Percentiles rank a stretch among this genome's conserved stretches.
phyloP scores from a whole-genome alignment of 2,113 vertebrate species.

The Protobothrops flavoviridis region DNA sequence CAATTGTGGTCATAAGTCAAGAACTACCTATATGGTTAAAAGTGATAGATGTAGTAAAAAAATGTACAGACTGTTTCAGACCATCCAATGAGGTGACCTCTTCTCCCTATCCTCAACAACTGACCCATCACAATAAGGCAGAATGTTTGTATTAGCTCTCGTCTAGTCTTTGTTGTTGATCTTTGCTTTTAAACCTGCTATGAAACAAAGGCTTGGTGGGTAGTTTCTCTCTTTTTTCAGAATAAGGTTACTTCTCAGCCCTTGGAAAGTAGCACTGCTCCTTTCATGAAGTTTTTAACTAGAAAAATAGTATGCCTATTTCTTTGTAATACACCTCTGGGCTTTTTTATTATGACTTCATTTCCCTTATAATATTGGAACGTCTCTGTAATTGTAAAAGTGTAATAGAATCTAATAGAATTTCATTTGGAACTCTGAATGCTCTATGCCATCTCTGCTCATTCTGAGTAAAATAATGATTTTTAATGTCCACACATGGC shows the following conservation, averaged over 20 bases:
- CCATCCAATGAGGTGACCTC: background rate
- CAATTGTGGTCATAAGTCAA: background rate
- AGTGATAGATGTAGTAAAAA: background rate
- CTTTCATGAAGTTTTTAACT: conserved; percentile 95
- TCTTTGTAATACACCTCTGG: conserved; percentile 99
- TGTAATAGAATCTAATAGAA: conserved; percentile 99
- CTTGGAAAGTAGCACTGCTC: conserved; percentile 88
- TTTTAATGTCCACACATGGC: conserved; percentile 99
- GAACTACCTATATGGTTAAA: background rate
- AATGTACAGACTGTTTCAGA: background rate
- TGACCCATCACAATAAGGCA: background rate
- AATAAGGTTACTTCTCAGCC: conserved; percentile 93
- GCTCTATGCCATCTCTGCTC: conserved; percentile 92
- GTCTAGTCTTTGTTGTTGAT: conserved; percentile 2
- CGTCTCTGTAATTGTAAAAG: conserved; percentile 99
- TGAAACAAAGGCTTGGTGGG: conserved; percentile 51
- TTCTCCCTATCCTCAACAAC: background rate
- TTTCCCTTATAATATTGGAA: conserved; percentile 99
- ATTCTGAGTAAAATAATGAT: conserved; percentile 99
- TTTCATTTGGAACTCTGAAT: conserved; percentile 99
- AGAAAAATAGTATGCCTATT: conserved; percentile 95
- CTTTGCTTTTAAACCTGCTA: conserved; percentile 23
- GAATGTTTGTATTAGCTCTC: background rate
- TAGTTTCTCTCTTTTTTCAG: conserved; percentile 57
- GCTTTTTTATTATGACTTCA: conserved; percentile 99